Evolutionary conservation across 2,888 invertebrate species (phyloP).

Genomic region (Neria commutata): DNA sequence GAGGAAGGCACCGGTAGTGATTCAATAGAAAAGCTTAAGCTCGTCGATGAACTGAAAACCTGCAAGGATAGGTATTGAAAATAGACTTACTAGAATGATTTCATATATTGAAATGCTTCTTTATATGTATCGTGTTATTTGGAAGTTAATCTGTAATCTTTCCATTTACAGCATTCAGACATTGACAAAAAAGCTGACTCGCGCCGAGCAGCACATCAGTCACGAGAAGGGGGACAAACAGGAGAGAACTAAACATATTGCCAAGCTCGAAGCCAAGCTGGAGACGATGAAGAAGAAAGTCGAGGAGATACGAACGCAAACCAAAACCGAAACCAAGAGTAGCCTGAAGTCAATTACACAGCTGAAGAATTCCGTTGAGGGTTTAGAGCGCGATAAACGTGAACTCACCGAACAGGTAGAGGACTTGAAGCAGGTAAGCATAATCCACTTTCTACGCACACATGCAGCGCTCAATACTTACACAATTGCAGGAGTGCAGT

Average conservation of each 20-base stretch:
- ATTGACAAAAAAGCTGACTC: conserved; percentile 27
- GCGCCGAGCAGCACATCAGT: conserved; percentile 21
- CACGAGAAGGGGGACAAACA: conserved; percentile 28
- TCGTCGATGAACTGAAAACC: conserved; percentile 24
- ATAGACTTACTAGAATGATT: not conserved
- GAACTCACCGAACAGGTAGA: conserved; percentile 12
- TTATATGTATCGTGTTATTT: not conserved
- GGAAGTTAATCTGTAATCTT: not conserved
- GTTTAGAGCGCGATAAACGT: conserved; percentile 22
- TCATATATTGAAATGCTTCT: not conserved
- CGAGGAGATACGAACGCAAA: conserved; percentile 20
- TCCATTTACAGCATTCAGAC: conserved; percentile 16
- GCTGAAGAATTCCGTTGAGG: conserved; percentile 16
- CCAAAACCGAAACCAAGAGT: conserved; percentile 2
- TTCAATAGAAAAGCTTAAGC: conserved; percentile 18
- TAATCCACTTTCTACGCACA: not conserved
- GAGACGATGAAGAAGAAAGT: conserved; percentile 17
- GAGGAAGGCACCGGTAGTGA: conserved; percentile 24
- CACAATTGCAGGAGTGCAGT: conserved; percentile 16
- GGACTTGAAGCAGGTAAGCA: conserved; percentile 23
- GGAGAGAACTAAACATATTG: conserved; percentile 19
- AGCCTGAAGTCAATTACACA: conserved; percentile 21
- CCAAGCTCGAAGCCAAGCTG: conserved; percentile 30
- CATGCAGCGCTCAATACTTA: not conserved
- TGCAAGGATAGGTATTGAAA: conserved; percentile 27